Conservation (phyloP, 1,140 invertebrate genomes). For the Atopsyche davidsoni region DNA sequence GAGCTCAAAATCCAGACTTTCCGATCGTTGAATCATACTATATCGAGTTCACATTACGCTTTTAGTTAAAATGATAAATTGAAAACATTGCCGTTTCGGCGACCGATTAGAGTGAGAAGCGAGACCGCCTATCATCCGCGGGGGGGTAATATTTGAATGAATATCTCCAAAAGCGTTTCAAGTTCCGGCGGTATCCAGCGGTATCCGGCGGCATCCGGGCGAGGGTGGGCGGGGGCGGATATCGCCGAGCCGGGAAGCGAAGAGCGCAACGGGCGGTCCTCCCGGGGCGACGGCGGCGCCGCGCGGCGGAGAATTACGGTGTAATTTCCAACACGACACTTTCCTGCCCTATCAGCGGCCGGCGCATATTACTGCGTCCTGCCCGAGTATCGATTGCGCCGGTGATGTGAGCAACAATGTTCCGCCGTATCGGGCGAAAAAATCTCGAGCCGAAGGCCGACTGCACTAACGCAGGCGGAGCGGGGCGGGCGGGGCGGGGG, state of each 20-base stretch:
- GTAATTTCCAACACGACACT: not conserved
- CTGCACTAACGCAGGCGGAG: conserved; percentile 21
- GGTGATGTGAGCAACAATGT: too few species aligned
- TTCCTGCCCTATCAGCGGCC: conserved; percentile 6
- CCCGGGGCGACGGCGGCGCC: not conserved
- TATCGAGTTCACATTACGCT: too few species aligned
- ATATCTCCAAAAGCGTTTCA: too few species aligned
- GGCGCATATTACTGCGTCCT: not conserved
- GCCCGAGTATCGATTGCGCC: not conserved
- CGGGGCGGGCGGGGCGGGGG: conserved; percentile 24
- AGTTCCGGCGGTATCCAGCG: too few species aligned
- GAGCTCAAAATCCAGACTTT: too few species aligned
- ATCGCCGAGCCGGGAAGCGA: not conserved
- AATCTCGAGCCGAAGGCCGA: not conserved
- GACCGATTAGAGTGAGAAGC: too few species aligned
- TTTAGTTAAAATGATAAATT: too few species aligned
- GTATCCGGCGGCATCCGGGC: too few species aligned
- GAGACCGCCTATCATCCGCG: too few species aligned
- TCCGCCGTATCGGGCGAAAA: not conserved
- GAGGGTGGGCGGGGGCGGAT: not conserved
- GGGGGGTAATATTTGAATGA: too few species aligned
- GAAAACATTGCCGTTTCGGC: too few species aligned
- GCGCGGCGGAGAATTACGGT: not conserved
- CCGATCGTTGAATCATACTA: too few species aligned
- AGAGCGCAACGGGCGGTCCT: not conserved